Base-by-base conservation (phyloP, 1,140 invertebrate genomes). In the Saccostrea glomerata region DNA sequence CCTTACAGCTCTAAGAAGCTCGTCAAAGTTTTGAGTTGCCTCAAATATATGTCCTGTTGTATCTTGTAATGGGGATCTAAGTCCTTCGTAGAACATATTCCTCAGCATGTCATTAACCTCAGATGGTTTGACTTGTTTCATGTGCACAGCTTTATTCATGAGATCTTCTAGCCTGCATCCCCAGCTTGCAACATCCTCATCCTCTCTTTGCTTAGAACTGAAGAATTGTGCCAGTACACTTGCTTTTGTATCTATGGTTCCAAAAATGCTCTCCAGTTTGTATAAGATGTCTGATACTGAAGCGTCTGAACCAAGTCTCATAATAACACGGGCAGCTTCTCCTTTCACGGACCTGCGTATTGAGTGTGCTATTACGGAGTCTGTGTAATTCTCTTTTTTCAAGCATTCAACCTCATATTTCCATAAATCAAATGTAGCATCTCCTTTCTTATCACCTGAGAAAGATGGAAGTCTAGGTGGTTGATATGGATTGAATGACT, bases 401-500 rank as follows among this genome's bases (percentile, higher is more conserved):
- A 54, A 23, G 47, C 82, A 87, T 20, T 87, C 5, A 20, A 87
- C 56, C 30, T 88, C 87, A 55, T 83, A 70, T 25, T 60, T 30
- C 87, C 87, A 88, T 30, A 70, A 5, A n/a, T 84, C 82, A 36
- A 70, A 88, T 17, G n/a, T 13, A 6, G 58, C 36, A 15, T 58
- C 82, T 25, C 30, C 7, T 56, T 70, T 87, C 40, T 11, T 25
- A 85, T 73, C 36, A 36, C 87, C 87, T 12, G 87, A 58, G 30
- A 88, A 88, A 36, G 77, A 3, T 6, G 87, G 63, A 56, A 88
- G n/a, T n/a, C n/a, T n/a, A n/a, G n/a, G n/a, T n/a, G n/a, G n/a
- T n/a, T n/a, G n/a, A n/a, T n/a, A n/a, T n/a, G n/a, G n/a, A n/a
- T n/a, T n/a, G n/a, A n/a, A n/a, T n/a, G n/a, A n/a, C n/a, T n/a